Evolutionary conservation across 2,797 vertebrate genomes (phyloP), one percentile per base, ranked within the genome.

Genomic region (Botia kubotai): DNA sequence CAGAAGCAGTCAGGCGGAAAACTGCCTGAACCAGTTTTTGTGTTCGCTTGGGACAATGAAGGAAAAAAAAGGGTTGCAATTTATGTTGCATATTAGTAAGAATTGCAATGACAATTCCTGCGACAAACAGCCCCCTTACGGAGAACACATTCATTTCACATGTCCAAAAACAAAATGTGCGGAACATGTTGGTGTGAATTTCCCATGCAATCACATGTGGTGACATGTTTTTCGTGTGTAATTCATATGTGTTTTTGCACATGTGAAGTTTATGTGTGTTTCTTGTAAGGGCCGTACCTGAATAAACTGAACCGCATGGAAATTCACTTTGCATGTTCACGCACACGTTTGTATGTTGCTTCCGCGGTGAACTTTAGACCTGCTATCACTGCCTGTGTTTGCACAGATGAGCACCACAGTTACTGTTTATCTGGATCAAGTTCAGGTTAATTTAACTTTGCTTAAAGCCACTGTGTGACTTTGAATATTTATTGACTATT

Each of bases 21-120:
- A 93, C 91, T 87, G 85, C 89, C 88, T 87, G 14, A 92, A 93
- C 92, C 92, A 89, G 92, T 94, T 92, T 69, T 29, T 72, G 46
- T 75, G 53, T 50, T 60, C 73, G 19, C 26, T 62, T 16, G 36
- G 33, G 75, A 58, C 60, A 57, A 53, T 33, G 26, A 63, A 75
- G 23, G 58, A 60, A 65, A 48, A 75, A 63, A 58, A 55, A 46
- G 7, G 60, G 16, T 48, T 58, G 16, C 12, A 36, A n/a, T 63
- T 33, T 62, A 60, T 19, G 36, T 19, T 29, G 39, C 60, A 36
- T 14, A 43, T 66, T 48, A 26, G 26, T 29, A 14, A 0, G 5
- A 29, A 60, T 26, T 60, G 21, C 10, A 21, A 23, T 6, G 21
- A 26, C 7, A 6, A 7, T 43, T 43, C 13, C 26, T 29, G 60